phyloP scores from a whole-genome alignment of 53 echinoderm and acorn worm species.

The Mesocentrotus franciscanus region DNA sequence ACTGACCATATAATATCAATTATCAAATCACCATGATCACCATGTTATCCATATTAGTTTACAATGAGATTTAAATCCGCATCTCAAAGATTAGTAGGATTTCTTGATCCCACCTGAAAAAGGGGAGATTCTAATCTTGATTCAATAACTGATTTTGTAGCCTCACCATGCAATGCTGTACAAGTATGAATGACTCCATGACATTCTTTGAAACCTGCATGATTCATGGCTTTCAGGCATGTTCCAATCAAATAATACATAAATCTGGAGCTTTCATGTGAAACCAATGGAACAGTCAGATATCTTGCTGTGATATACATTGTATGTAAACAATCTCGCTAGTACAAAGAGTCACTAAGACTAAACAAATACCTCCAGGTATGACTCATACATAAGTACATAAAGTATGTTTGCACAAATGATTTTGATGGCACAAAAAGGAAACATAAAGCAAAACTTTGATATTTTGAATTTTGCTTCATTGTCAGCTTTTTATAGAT shows the following conservation, averaged over 20 bases:
- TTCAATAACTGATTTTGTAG: background rate
- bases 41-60: too few relatives aligned
- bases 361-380: slow-evolving; percentile 18
- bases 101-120: too few relatives aligned
- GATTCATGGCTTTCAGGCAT: background rate
- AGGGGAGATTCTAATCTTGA: too few relatives aligned
- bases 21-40: too few relatives aligned
- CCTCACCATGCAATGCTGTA: background rate
- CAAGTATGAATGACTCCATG: background rate
- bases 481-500: background rate
- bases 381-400: background rate
- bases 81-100: too few relatives aligned
- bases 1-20: too few relatives aligned
- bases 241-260: background rate
- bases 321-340: background rate
- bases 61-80: too few relatives aligned
- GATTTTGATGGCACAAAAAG: background rate
- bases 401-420: background rate
- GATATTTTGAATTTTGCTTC: background rate
- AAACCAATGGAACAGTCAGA: slow-evolving; percentile 10
- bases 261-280: background rate
- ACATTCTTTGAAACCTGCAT: background rate
- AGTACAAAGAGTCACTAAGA: background rate
- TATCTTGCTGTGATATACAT: background rate
- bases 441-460: background rate